phyloP scores from a whole-genome alignment of 2,888 invertebrate species.

The Eurytoma adleriae region DNA sequence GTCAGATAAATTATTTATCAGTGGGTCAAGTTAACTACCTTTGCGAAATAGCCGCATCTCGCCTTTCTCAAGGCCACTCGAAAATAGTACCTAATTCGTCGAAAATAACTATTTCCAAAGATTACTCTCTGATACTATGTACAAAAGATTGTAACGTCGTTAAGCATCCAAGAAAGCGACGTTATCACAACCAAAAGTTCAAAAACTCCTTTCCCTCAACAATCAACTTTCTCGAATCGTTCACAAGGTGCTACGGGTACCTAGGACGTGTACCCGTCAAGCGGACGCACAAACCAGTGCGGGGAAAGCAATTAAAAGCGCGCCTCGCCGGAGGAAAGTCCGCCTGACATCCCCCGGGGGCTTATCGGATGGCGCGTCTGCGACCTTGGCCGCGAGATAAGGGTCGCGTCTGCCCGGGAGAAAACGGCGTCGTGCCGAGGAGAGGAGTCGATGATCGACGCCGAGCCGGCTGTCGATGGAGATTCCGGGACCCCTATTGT shows the following conservation, averaged over 20 bases:
- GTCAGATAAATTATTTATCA: constrained; percentile 25
- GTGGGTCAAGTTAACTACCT: neutral
- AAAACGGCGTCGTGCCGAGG: neutral
- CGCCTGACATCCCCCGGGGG: neutral
- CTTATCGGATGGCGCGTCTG: constrained; percentile 18
- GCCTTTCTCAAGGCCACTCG: neutral
- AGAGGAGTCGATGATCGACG: neutral
- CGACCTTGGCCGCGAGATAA: neutral
- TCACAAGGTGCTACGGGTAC: too few species aligned
- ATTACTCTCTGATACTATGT: neutral
- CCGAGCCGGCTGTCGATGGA: neutral
- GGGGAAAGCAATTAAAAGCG: constrained; percentile 28
- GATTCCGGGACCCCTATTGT: neutral
- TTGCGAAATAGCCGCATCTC: neutral
- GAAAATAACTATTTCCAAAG: neutral
- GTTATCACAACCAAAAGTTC: too few species aligned
- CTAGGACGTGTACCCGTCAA: neutral
- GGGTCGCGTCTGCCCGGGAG: neutral
- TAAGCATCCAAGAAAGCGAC: neutral
- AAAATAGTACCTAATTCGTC: too few species aligned
- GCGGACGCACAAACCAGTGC: neutral
- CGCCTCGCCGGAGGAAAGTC: neutral
- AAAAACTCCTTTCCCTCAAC: neutral
- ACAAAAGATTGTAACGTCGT: neutral
- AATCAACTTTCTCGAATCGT: constrained; percentile 6